Conservation (phyloP, 2,797 vertebrate species). For the Takifugu ocellatus region DNA sequence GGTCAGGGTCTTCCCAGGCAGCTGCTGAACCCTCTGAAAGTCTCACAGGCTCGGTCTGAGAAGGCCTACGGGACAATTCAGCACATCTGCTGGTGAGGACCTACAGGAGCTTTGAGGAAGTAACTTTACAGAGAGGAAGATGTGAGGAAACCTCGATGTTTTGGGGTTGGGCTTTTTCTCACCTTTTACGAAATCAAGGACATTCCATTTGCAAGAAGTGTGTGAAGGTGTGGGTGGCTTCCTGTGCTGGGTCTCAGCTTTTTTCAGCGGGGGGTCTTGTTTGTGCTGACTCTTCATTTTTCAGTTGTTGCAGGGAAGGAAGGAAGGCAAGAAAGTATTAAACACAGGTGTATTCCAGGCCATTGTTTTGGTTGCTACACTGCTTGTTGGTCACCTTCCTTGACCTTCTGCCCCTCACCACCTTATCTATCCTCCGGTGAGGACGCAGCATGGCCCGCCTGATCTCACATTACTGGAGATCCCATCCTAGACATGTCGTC, state of each 20-base stretch:
- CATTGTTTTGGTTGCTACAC: constrained; percentile 16
- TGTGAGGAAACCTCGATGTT: background rate
- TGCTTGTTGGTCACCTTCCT: constrained; percentile 19
- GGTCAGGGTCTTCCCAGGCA: constrained; percentile 23
- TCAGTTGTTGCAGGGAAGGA: constrained; percentile 24
- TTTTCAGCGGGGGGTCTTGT: background rate
- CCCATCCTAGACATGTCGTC: constrained; percentile 28
- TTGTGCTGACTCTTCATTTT: constrained; percentile 1
- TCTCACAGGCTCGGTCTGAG: constrained; percentile 12
- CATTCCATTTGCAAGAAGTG: constrained; percentile 12
- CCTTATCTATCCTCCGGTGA: background rate
- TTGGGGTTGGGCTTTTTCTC: constrained; percentile 6
- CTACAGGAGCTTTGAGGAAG: constrained; percentile 26
- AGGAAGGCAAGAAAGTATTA: constrained; percentile 34
- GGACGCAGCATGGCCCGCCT: constrained; percentile 56
- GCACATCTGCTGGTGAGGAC: background rate
- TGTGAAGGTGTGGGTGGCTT: constrained; percentile 18
- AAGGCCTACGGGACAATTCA: background rate
- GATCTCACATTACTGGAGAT: constrained; percentile 33
- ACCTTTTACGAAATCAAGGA: constrained; percentile 54
- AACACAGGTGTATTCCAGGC: constrained; percentile 46
- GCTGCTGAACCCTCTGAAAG: constrained; percentile 9
- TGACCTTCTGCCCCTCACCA: background rate
- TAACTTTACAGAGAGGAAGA: constrained; percentile 32
- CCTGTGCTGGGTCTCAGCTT: background rate